Percentiles rank a stretch among this genome's conserved stretches.
These are phyloP conservation scores for Balaeniceps rex DNA, from an alignment of 2,113 vertebrate genomes.

Conservation along the genomic window DNA sequence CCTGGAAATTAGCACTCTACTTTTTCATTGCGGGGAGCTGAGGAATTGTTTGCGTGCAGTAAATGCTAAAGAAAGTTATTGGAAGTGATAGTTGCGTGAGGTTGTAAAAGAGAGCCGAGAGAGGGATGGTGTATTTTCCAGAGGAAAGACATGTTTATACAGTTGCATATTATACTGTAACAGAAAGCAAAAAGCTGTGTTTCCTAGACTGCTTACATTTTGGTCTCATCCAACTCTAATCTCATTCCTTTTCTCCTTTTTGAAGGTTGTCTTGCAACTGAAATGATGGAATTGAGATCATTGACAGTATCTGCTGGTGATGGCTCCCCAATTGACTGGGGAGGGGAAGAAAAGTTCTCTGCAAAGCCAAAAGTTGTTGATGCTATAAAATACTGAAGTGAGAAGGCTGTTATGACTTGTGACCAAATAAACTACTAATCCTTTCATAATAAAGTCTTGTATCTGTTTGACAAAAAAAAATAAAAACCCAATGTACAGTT, in stretches of 20 bases:
- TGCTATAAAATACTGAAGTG: not conserved
- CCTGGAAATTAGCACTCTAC: not conserved
- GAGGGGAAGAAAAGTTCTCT: not conserved
- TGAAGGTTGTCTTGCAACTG: conserved; percentile 87
- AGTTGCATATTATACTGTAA: not conserved
- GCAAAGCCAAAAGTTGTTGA: not conserved
- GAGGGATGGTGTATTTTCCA: not conserved
- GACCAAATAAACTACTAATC: not conserved
- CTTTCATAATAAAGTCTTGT: not conserved
- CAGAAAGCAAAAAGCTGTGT: not conserved
- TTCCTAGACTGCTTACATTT: not conserved
- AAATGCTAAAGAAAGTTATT: not conserved
- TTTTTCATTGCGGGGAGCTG: not conserved
- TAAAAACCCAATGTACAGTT: not conserved
- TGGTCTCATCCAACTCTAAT: not conserved
- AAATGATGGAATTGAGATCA: conserved; percentile 72
- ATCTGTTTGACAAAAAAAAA: not conserved
- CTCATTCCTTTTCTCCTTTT: not conserved
- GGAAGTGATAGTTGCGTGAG: not conserved
- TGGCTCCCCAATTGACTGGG: not conserved
- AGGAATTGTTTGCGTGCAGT: not conserved
- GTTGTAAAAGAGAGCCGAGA: not conserved
- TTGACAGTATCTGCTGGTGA: not conserved
- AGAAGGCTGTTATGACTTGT: not conserved
- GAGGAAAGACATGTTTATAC: not conserved